phyloP scores from a whole-genome alignment of 2,797 vertebrate genomes.

The Clarias laeviceps region DNA sequence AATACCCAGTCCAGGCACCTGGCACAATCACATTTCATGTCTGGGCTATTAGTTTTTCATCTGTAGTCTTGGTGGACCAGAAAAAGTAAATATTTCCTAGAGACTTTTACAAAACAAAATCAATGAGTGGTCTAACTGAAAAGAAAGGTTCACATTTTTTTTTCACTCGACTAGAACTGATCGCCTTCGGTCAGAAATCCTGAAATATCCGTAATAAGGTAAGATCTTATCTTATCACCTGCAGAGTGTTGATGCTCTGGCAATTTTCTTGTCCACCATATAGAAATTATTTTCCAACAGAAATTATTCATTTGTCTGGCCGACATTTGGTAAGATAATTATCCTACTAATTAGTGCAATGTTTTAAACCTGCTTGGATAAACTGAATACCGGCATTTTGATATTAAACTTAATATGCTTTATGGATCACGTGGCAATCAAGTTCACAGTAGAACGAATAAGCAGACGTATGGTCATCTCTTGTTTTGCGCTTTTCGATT shows the following conservation, averaged over 20 bases:
- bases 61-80: neutral
- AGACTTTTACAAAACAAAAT: neutral
- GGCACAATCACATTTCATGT: neutral
- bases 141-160: no score
- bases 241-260: no score
- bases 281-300: no score
- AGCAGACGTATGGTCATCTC: neutral
- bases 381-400: neutral
- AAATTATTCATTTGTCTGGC: no score
- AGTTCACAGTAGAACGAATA: neutral
- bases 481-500: neutral
- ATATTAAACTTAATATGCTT: neutral
- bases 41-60: neutral
- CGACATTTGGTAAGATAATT: no score
- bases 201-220: no score
- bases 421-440: neutral
- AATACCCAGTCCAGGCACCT: neutral
- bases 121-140: neutral
- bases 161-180: no score
- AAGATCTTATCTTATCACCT: no score
- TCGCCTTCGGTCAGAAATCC: no score
- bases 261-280: no score
- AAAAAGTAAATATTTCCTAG: neutral
- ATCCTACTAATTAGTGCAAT: no score
- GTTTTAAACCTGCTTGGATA: no score